Conservation (phyloP, 2,888 invertebrate genomes). For the Ptilodon capucinus region DNA sequence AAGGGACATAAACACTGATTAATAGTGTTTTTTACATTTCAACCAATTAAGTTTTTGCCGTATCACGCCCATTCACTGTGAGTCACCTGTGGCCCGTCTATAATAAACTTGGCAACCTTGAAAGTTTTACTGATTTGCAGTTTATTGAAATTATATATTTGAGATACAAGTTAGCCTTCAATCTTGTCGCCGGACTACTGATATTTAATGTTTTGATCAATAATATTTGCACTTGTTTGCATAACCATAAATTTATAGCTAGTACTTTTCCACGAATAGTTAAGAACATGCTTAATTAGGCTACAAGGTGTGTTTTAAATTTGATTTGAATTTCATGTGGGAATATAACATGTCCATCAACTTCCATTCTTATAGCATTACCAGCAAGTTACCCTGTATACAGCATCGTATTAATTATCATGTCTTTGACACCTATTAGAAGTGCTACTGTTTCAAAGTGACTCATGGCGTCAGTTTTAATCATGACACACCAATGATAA, state of each 20-base stretch:
- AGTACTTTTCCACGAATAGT: not conserved
- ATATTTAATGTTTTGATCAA: slow-evolving; percentile 11
- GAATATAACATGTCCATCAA: no score
- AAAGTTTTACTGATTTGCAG: slow-evolving; percentile 15
- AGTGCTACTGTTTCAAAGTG: not conserved
- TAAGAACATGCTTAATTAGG: not conserved
- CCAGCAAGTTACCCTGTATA: not conserved
- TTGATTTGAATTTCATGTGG: no score
- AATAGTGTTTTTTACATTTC: slow-evolving; percentile 13
- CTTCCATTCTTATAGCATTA: not conserved
- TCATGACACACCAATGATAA: not conserved
- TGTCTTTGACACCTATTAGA: not conserved
- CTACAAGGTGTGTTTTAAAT: no score
- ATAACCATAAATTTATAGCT: slow-evolving; percentile 5
- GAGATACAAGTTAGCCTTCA: slow-evolving; percentile 10
- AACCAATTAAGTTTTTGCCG: slow-evolving; percentile 21
- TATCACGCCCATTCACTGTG: slow-evolving; percentile 27
- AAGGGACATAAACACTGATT: slow-evolving; percentile 28
- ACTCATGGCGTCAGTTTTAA: not conserved
- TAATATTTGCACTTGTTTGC: slow-evolving; percentile 6
- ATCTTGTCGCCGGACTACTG: slow-evolving; percentile 9
- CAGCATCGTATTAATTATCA: not conserved
- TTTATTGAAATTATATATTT: slow-evolving; percentile 4
- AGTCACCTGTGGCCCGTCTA: slow-evolving; percentile 15
- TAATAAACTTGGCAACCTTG: slow-evolving; percentile 22